phyloP scores from a whole-genome alignment of 2,797 vertebrate genomes.

The Pterois miles region DNA sequence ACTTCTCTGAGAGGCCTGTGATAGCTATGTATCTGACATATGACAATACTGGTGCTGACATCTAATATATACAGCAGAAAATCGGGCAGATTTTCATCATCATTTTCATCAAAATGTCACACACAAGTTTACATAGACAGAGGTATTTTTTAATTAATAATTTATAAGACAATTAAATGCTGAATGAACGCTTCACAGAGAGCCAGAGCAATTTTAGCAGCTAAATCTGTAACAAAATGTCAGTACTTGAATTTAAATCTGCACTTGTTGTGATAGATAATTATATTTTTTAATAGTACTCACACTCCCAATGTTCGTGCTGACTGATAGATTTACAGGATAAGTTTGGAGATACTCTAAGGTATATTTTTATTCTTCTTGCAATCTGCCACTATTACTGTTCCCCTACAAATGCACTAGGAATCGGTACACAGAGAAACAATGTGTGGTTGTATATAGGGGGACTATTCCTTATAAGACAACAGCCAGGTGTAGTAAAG shows the following conservation, averaged over 20 bases:
- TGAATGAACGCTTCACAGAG: not conserved
- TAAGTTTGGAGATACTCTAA: not conserved
- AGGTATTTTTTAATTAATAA: not conserved
- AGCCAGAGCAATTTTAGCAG: not conserved
- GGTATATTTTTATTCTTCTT: not conserved
- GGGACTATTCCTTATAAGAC: not conserved
- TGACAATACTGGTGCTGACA: not conserved
- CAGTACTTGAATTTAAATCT: not conserved
- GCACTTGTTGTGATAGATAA: not conserved
- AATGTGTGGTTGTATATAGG: not conserved
- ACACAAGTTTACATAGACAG: not conserved
- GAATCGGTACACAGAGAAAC: not conserved
- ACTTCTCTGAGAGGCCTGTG: constrained; percentile 15
- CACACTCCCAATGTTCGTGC: not conserved
- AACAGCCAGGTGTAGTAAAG: not conserved
- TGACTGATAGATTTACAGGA: not conserved
- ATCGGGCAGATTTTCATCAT: not conserved
- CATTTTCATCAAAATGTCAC: not conserved
- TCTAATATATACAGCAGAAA: not conserved
- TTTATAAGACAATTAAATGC: not conserved
- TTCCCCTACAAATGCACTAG: not conserved
- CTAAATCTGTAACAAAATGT: not conserved
- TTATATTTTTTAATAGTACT: not conserved
- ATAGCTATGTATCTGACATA: constrained; percentile 12
- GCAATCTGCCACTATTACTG: not conserved